Evolutionary conservation across 2,797 vertebrate species (phyloP), one percentile per base, ranked within the genome.

Genomic region (Phylloscopus collybita): DNA sequence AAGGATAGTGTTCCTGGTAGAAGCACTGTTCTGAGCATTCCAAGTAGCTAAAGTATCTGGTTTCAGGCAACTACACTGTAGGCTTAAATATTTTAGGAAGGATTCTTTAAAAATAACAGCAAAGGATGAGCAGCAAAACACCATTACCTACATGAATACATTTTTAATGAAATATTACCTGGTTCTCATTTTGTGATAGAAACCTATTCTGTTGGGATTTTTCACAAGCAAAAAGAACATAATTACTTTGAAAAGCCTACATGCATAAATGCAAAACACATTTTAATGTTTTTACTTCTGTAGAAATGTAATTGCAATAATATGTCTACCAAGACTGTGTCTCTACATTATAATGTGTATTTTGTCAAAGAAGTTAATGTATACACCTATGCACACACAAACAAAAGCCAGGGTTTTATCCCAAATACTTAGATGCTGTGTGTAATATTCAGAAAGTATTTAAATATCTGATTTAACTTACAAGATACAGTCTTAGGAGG

Each of bases 51-150:
- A 95, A 91, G 93, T 79, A 29, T 94, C 90, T 92, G 80, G 76
- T 96, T 96, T 94, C 90, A 94, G 94, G 96, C 96, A 95, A 85
- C 86, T 69, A 47, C 83, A 76, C 53, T 80, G 60, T 88, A 90
- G 91, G 80, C 86, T 96, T 95, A 91, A 97, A 97, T 97, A 95
- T 97, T 96, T 97, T 85, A 96, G 94, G 74, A 96, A 95, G 90
- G 49, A 62, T 94, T 95, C 4, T 1, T 95, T 96, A 93, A 96
- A 96, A 96, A 95, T 96, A 95, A 95, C 94, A 95, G 93, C 93
- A 95, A 92, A 92, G 71, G 74, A 95, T 74, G 75, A 94, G 80
- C 90, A 93, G 94, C 93, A 96, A 96, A 97, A 95, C 86, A 90
- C 90, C 83, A 95, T 95, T 96, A 96, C 93, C 93, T 86, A 61